Base-by-base conservation (phyloP, 2,113 vertebrate species). In the Corythaixoides concolor region DNA sequence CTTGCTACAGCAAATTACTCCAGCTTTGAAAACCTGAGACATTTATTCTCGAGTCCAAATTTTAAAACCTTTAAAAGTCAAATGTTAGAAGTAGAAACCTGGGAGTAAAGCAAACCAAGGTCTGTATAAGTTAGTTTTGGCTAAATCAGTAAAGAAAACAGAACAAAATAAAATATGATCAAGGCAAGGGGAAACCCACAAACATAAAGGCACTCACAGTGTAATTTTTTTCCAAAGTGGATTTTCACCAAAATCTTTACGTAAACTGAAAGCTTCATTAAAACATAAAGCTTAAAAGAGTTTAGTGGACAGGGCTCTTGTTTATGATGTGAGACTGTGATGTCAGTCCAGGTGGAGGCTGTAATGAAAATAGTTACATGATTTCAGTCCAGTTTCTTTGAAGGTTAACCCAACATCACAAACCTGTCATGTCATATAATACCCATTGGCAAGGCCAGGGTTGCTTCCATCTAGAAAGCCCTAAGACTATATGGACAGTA, bases 101-200 rank as follows among this genome's bases (percentile, higher is more conserved):
- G 86, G 69, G 91, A 95, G 85, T 75, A 96, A 97, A 95, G 84
- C 77, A 97, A 97, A 96, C 85, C 76, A 68, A 95, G 93, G 67
- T 56, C 74, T 63, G 81, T 21, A 15, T 95, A 95, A 96, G 93
- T 97, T 98, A 93, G 97, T 95, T 97, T 98, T 98, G 98, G 97
- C 97, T 97, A 97, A 95, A 96, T 77, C 62, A 95, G 92, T 83
- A 97, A 97, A 93, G 96, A 92, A 95, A 97, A 95, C 88, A 90
- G 97, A 95, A 96, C 75, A 95, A 97, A 98, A 97, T 92, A 97
- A 97, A 97, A 91, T 62, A 89, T 0, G 41, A 78, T 86, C 60
- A 90, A 89, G 88, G 56, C 26, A 97, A 88, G 26, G 90, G 95
- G 90, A 97, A 97, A 97, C 88, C 83, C 95, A 95, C 93, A 55